Base-by-base conservation (phyloP, 1,140 invertebrate genomes). In the Sweltsa coloradensis region DNA sequence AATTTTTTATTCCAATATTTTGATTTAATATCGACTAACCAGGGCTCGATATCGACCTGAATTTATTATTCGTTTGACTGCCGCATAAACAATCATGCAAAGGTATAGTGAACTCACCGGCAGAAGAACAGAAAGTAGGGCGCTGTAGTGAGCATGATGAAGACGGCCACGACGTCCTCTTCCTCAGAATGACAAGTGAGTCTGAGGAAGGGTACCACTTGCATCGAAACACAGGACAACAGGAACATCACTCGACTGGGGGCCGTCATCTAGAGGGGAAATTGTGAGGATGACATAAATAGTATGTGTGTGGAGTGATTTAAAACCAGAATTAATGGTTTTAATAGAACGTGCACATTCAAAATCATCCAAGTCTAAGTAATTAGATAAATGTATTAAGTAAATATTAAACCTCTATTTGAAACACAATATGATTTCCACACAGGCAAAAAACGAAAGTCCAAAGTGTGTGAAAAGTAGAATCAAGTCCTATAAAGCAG, bases 81-180 rank as follows among this genome's bases (percentile, higher is more conserved):
- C 29, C 29, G 11, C 29, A 11, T 16, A 11, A 31, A 16, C n/a
- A 11, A 45, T 14, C 3, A 40, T 14, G 5, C 5, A 49, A 3
- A 2, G 11, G 9, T 31, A 49, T 19, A 31, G 13, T 16, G 16
- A 5, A 36, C 53, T 57, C 61, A 90, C 89, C 89, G 79, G 69
- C 93, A 99, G 65, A 97, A 98, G 67, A 97, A 98, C n/a, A 98
- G 72, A 66, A 97, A 98, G 64, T 97, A 97, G 0, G 92, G 90
- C 5, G 92, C 89, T 16, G 92, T 96, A 2, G 89, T 89, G 0
- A 98, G 66, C 81, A 97, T 95, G 5, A 93, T 89, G n/a, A 92
- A 73, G 2, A 97, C 84, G 3, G 89, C 85, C 1, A 96, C 70
- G 48, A 89, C 79, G 60, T 99, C 94, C 63, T 98, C 93, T 7